Evolutionary conservation across 2,113 vertebrate species (phyloP).

Genomic region (Ammodytes marinus): DNA sequence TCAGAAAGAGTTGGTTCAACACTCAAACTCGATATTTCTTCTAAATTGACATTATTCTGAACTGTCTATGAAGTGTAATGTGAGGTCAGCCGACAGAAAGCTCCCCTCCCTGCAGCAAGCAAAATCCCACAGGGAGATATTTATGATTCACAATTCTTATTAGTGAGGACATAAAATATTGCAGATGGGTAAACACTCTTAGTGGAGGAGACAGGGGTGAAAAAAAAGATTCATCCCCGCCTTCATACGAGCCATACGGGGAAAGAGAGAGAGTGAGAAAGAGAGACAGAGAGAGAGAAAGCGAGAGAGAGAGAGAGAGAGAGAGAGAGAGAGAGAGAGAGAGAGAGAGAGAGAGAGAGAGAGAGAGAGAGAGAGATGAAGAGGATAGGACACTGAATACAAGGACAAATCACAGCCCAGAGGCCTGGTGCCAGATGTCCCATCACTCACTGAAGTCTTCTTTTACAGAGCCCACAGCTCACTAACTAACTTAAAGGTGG

Average conservation of each 20-base stretch:
- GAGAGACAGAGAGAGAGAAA: constrained; percentile 33
- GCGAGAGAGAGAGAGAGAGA: constrained; percentile 32
- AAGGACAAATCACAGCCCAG: background rate
- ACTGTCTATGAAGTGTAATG: constrained; percentile 1
- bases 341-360: background rate
- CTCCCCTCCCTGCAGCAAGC: background rate
- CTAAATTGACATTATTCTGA: background rate
- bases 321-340: constrained; percentile 3
- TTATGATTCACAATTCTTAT: constrained; percentile 44
- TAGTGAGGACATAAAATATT: constrained; percentile 42
- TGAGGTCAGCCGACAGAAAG: constrained; percentile 19
- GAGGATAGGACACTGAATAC: no score
- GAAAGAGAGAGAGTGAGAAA: background rate
- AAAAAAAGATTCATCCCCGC: constrained; percentile 1
- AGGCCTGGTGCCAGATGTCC: constrained; percentile 37
- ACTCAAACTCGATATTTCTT: background rate
- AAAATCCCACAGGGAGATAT: background rate
- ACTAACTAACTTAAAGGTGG: background rate
- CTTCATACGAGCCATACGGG: constrained; percentile 13
- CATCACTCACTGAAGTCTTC: constrained; percentile 25
- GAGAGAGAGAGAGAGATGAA: constrained; percentile 3
- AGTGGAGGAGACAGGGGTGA: constrained; percentile 17
- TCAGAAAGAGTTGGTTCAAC: background rate
- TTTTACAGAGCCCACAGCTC: background rate
- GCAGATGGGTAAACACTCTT: constrained; percentile 40